Evolutionary conservation across 2,888 invertebrate genomes (phyloP), one percentile per base, ranked within the genome.

Genomic region (Linnaemya tessellans): DNA sequence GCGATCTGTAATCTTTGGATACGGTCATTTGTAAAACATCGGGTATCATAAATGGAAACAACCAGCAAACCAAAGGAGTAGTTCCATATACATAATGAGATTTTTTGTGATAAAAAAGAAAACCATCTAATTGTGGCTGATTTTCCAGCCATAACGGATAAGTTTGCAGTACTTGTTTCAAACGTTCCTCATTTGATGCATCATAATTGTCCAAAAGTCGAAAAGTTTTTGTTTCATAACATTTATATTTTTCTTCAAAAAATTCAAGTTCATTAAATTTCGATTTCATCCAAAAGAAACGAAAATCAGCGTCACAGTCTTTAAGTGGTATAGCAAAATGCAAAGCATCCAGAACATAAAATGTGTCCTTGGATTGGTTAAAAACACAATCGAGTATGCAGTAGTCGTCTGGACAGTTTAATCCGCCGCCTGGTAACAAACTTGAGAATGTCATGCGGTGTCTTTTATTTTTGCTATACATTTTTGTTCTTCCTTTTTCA

Each of bases 31-130:
- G 86, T 1, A 92, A 82, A 7, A 97, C 93, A 93, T 98, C 97
- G 0, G 95, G 94, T 10, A 98, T 90, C 98, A 98, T 98, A 90
- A 94, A 98, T 0, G 97, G 95, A 90, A 96, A 97, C 1, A 99
- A 93, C 99, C 99, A 99, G 1, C 96, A 96, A 1, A 98, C 97
- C 10, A 99, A 93, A 0, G 99, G 98, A 0, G 98, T 97, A 67
- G 94, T 92, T 2, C 97, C 97, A 71, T 95, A 93, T 9, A 94
- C 94, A 90, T 99, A 99, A 88, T 95, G 95, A 0, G 96, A 95
- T 84, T 95, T 94, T 88, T 96, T 96, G 92, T 99, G 98, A 92
- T 97, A 99, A 93, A 99, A 99, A 74, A 99, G 93, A 49, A 98
- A 91, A 0, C 99, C 99, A 92, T 99, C 99, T 73, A 98, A 91